Conservation (phyloP, 2,113 vertebrate species). For the Pomatorhinus ruficollis region DNA sequence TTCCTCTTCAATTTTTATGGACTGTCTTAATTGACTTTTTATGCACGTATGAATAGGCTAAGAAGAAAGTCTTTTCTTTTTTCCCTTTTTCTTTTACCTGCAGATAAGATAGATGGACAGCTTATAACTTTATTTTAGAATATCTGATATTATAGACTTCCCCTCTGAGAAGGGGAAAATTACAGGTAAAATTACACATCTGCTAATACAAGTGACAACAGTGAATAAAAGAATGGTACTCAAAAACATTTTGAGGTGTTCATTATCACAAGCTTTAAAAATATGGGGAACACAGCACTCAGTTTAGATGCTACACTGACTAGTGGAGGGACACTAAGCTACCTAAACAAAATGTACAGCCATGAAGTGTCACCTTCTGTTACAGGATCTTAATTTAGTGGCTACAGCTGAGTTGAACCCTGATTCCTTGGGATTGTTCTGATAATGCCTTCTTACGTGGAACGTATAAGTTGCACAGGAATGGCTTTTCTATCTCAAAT, state of each 20-base stretch:
- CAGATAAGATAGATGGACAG: background rate
- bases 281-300: background rate
- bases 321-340: background rate
- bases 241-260: background rate
- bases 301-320: background rate
- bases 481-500: background rate
- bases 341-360: background rate
- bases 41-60: conserved; percentile 22
- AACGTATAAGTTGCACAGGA: accelerated
- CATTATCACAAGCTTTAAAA: background rate
- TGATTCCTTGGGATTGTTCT: background rate
- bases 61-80: background rate
- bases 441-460: background rate
- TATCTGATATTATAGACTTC: background rate
- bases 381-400: background rate
- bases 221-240: background rate
- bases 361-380: background rate
- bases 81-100: background rate
- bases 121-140: conserved; percentile 7
- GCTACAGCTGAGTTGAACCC: background rate
- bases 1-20: conserved; percentile 56
- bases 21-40: conserved; percentile 62
- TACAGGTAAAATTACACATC: background rate
- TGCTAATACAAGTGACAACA: background rate
- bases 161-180: background rate